phyloP scores from a whole-genome alignment of 2,113 vertebrate species.

The Phainopepla nitens region DNA sequence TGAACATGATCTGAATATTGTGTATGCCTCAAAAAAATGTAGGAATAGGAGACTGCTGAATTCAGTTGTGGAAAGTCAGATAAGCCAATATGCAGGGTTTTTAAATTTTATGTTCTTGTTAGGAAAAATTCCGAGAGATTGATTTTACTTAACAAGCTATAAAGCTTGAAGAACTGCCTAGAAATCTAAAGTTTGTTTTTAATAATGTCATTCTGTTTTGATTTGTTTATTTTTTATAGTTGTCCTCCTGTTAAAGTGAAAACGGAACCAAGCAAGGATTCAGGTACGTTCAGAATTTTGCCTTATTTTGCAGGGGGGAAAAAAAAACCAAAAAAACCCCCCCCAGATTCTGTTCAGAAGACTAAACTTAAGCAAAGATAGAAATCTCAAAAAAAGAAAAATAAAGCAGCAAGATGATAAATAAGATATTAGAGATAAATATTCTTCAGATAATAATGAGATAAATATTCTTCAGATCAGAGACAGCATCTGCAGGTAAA shows the following conservation, averaged over 20 bases:
- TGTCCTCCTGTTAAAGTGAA: constrained; percentile 73
- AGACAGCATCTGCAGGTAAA: not conserved
- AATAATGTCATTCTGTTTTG: not conserved
- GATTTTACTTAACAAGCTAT: not conserved
- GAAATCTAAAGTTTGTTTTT: not conserved
- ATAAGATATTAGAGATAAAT: no score
- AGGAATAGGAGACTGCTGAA: not conserved
- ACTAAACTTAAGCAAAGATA: not conserved
- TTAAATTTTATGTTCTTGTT: not conserved
- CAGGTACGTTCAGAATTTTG: constrained; percentile 63
- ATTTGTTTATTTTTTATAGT: constrained; percentile 53
- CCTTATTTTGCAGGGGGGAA: not conserved
- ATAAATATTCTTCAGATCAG: not conserved
- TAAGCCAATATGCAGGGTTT: not conserved
- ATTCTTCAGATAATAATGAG: not conserved
- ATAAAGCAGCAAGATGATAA: not conserved
- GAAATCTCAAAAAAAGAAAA: not conserved
- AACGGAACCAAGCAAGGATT: constrained; percentile 70
- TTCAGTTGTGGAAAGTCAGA: not conserved
- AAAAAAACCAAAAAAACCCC: no score
- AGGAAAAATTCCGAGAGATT: not conserved
- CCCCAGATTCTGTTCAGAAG: not conserved
- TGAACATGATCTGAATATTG: not conserved
- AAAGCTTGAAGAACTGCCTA: not conserved
- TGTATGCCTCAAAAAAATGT: not conserved